Base-by-base conservation (phyloP, 2,888 invertebrate genomes). In the Rapana venosa region DNA sequence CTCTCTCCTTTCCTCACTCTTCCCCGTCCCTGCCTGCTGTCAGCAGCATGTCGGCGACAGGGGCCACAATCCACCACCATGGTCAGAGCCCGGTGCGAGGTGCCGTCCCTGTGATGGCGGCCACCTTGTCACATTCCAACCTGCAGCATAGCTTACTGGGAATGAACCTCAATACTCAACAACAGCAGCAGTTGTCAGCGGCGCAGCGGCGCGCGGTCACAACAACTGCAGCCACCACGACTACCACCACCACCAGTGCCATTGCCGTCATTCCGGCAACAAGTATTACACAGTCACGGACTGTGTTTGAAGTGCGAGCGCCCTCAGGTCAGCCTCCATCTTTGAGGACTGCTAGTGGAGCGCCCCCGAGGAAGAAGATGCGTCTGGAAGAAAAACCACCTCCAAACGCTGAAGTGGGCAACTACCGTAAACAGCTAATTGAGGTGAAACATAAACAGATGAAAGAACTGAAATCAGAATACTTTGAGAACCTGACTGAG, bases 401-500 rank as follows among this genome's bases (percentile, higher is more conserved):
- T 22, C 92, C 95, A 11, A 93, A 93, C 30, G 91, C 92, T 35
- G 96, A 96, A 88, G 93, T 95, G 70, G 95, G 93, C 11, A 91
- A 92, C 47, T 92, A 93, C 17, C 92, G 96, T 47, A 94, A 94
- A 89, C 91, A 93, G 58, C 94, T 96, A 83, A 91, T 94, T 70
- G 95, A 94, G 84, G 91, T 93, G 61, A 94, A 94, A 87, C 89
- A 91, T 17, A 92, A 92, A 84, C 94, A 95, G 90, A 93, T 96
- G 93, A 92, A 91, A 66, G 93, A 94, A 77, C 90, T 96, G 5
- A 96, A 96, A 91, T 95, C 95, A 85, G 95, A 92, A 61, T 96
- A 96, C 93, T 94, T 94, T 90, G 96, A 96, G 88, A 94, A 96
- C 91, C 92, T 96, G 91, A 97, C 98, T 94, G 98, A 98, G 97